Percentiles rank a stretch among this genome's conserved stretches.
Conservation (phyloP, 1,140 invertebrate genomes). For the Saccostrea echinata region DNA sequence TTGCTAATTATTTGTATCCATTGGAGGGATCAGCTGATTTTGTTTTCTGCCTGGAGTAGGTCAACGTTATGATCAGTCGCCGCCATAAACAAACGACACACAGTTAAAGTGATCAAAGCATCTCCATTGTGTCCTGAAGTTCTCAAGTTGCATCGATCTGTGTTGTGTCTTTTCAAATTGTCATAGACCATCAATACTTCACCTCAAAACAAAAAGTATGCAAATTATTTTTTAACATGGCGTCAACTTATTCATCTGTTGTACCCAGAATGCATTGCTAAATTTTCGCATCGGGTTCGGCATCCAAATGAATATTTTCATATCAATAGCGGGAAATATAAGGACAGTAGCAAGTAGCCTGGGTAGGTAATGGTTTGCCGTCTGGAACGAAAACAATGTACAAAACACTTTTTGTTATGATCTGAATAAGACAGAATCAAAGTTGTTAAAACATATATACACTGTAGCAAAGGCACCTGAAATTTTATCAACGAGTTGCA, state of each 20-base stretch:
- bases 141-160: neutral
- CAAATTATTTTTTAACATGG: slow-evolving; percentile 31
- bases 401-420: too few species aligned
- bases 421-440: too few species aligned
- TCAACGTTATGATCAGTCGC: neutral
- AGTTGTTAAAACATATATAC: too few species aligned
- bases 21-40: slow-evolving; percentile 1
- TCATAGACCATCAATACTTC: neutral
- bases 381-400: too few species aligned
- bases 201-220: slow-evolving; percentile 36
- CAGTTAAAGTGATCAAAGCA: neutral
- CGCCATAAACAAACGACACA: neutral
- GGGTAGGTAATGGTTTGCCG: too few species aligned
- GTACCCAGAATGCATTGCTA: slow-evolving; percentile 27
- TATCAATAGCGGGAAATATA: neutral
- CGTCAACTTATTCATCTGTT: slow-evolving; percentile 15
- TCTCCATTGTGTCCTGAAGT: neutral
- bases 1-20: neutral
- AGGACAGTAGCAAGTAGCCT: too few species aligned
- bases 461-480: too few species aligned
- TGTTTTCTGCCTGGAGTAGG: neutral
- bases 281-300: neutral
- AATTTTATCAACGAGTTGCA: too few species aligned
- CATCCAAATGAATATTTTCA: neutral
- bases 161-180: neutral